Base-by-base conservation (phyloP, 2,888 invertebrate genomes). In the Callosobruchus maculatus region DNA sequence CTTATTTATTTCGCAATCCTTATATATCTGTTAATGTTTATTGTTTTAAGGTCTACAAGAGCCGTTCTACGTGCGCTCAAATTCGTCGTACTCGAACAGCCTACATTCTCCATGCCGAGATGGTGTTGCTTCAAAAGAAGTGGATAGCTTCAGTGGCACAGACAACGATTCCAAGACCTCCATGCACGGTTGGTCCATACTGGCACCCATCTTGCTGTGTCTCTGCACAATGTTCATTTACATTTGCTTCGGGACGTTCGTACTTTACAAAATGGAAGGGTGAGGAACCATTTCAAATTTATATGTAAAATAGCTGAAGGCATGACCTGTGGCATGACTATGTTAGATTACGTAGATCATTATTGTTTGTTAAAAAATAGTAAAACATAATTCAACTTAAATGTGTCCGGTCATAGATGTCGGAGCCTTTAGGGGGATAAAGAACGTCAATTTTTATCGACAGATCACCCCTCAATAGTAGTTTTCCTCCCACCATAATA, bases 151-250 rank as follows among this genome's bases (percentile, higher is more conserved):
- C 49, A 93, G 93, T 82, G 90, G 90, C 87, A 91, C 91, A 18
- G 92, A 93, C 79, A 93, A 92, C 75, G 93, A 92, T 82, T 92
- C 92, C 4, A 92, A 92, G 82, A 88, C 91, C 74, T 88, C 91
- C 74, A 93, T 93, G 91, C 93, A 92, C 80, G 93, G 93, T n/a
- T 87, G 93, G 75, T 94, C 95, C 83, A 95, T 97, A 83, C 87
- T 97, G 81, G 97, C 98, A 0, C 98, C 98, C 18, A 94, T 98
- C 70, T 88, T 95, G 74, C 90, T 98, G 70, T 97, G 97, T 86
- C 89, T 98, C 30, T 91, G 94, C 76, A 95, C 97, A 79, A 96
- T 98, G 92, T 92, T 97, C 80, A 93, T 94, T 83, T 99, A 98
- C 87, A 95, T 99, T 78, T 90, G 95, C 68, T 92, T 96, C 72